Evolutionary conservation across 2,113 vertebrate species (phyloP), one percentile per base, ranked within the genome.

Genomic region (Boleophthalmus pectinirostris): DNA sequence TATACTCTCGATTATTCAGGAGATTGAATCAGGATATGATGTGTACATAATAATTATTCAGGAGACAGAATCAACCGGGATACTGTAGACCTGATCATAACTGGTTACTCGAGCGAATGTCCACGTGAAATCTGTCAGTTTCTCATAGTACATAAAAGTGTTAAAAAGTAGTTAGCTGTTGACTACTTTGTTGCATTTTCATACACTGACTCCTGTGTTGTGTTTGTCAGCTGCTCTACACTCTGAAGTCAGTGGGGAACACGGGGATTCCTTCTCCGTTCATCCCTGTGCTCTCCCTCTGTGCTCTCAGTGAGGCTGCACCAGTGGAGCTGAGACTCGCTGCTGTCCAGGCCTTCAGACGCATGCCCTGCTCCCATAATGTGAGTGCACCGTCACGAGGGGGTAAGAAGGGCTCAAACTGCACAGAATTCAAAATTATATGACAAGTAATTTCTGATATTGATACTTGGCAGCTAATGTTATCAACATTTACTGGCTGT

Each of bases 281-380:
- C 16, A 77, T 85, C 12, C 88, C 94, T 3, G 57, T 82, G 11
- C 20, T 97, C 56, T 90, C 80, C 16, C 46, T 10, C 0, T 96
- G 95, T 33, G 87, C 90, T 0, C 78, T 90, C 23, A 77, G 79
- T 57, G 69, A n/a, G 33, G 89, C 87, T 8, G 61, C 78, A 20
- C 72, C 84, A 0, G 1, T 81, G 0, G 87, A 93, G 78, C 88
- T 95, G 33, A 88, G 92, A 49, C 91, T 96, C 0, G 93, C 92
- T 13, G 94, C 95, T 25, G 14, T 95, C 11, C 91, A 94, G 21
- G 95, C 95, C 67, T 96, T 97, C 92, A 90, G 94, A 64, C 95
- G 94, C 65, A 68, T 97, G 23, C 95, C 95, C 75, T 97, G 96
- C 79, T 74, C 90, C 3, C 23, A 54, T 79, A 43, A 18, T 7